phyloP scores from a whole-genome alignment of 1,140 invertebrate genomes.

The Fopius arisanus region DNA sequence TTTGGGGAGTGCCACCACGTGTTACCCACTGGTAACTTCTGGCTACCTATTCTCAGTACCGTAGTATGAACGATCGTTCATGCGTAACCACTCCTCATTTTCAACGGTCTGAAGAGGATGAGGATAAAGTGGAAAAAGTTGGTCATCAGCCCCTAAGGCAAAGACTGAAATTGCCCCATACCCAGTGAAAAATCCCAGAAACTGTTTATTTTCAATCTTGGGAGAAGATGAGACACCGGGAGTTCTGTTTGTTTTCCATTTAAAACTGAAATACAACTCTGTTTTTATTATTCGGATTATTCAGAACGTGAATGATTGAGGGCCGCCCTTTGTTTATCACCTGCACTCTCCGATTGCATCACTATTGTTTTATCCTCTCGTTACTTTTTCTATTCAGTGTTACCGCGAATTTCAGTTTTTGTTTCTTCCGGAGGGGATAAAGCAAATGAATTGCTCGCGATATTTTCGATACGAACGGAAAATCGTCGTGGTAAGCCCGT shows the following conservation, averaged over 20 bases:
- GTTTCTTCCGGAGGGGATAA: neutral
- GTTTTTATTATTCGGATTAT: slow-evolving; percentile 19
- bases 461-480: neutral
- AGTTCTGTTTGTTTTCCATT: neutral
- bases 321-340: slow-evolving; percentile 49
- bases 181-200: neutral
- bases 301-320: slow-evolving; percentile 33
- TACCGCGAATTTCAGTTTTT: neutral
- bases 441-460: neutral
- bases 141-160: slow-evolving; percentile 1
- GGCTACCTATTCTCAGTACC: neutral
- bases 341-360: slow-evolving; percentile 50
- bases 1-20: slow-evolving; percentile 1
- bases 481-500: neutral
- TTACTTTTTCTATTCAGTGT: neutral
- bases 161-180: neutral
- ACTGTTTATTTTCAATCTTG: neutral
- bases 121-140: neutral
- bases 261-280: neutral
- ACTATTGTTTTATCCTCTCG: slow-evolving; percentile 47
- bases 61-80: neutral
- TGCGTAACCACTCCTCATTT: neutral
- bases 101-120: neutral
- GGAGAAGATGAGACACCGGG: neutral
- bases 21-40: neutral